Conservation (phyloP, 2,888 invertebrate species). For the Amblyteles armatorius region DNA sequence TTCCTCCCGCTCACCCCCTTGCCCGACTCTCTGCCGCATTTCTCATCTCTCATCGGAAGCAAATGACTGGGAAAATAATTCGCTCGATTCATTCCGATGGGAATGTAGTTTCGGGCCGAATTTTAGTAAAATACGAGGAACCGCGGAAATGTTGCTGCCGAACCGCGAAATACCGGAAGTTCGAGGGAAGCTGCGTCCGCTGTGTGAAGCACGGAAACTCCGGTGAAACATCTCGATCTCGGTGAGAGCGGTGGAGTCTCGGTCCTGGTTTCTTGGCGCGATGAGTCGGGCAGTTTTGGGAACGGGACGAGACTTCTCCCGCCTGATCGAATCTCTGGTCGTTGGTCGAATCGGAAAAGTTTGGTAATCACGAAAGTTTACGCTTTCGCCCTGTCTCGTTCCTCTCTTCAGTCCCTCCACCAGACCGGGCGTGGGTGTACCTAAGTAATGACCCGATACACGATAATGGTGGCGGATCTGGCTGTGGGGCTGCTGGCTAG, state of each 20-base stretch:
- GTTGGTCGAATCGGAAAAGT: conserved; percentile 81
- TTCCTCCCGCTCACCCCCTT: neutral
- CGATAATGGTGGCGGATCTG: conserved; percentile 74
- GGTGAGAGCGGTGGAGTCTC: conserved; percentile 17
- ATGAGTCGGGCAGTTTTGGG: conserved; percentile 27
- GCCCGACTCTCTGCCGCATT: neutral
- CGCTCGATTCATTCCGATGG: conserved; percentile 36
- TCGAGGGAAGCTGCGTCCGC: neutral
- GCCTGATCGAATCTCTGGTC: conserved; percentile 78
- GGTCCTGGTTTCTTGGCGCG: conserved; percentile 53
- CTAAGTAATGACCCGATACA: conserved; percentile 79
- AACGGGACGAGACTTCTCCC: conserved; percentile 41
- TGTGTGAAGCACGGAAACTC: neutral
- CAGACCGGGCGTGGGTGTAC: conserved; percentile 55
- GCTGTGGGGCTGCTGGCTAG: conserved; percentile 45
- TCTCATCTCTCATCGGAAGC: conserved; percentile 56
- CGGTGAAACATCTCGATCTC: conserved; percentile 37
- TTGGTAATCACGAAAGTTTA: conserved; percentile 81
- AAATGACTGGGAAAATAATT: conserved; percentile 66
- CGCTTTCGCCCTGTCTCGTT: conserved; percentile 57
- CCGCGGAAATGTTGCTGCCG: conserved; percentile 38
- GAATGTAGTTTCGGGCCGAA: conserved; percentile 14
- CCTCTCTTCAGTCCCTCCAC: conserved; percentile 9
- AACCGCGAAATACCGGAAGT: conserved; percentile 52
- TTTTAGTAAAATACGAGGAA: conserved; percentile 51